Base-by-base conservation (phyloP, 37 sponge, comb jelly and placozoan species). In the Agelas oroides region DNA sequence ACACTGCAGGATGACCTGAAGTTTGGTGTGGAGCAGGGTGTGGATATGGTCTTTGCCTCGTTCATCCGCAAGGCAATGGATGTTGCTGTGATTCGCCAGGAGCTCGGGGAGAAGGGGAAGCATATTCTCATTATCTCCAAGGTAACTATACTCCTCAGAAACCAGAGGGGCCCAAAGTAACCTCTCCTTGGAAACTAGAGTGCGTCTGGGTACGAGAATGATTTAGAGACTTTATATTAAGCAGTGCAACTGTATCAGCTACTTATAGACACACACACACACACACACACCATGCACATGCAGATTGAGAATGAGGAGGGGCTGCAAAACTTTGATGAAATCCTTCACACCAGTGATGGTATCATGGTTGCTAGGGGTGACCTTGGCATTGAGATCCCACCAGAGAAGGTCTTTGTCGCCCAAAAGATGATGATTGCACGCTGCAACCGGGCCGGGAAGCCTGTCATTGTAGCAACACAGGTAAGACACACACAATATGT, bases 351-450 rank as follows among this genome's bases (percentile, higher is more conserved):
- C 61, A 92, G 86, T 80, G 98, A 98, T 58, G 98, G 98, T 0
- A 89, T 98, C 65, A 98, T 98, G 98, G 98, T 98, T 38, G 98
- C 98, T 32, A 71, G 98, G 23, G 98, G 98, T 56, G 98, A 98
- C 71, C 86, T 98, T 63, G 98, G 98, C 11, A 98, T 98, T 24
- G 98, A 98, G 77, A 98, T 98, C 30, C 98, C 96, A 27, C 89
- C 98, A 16, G 91, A 93, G 80, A 98, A 98, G 71, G 98, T 98
- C 53, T 95, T 98, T 82, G 73, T 95, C 21, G 98, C 98, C 36
- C 98, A 98, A 87, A 98, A 98, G 78, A 95, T 98, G 94, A 98
- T 98, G 92, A 90, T 91, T 62, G 90, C 87, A 31, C 86, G 89
- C 33, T 98, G 98, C 62, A 98, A 95, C 84, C 59, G 62, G 66